Conservation (phyloP, 1,140 invertebrate species). For the Daktulosphaira vitifoliae region DNA sequence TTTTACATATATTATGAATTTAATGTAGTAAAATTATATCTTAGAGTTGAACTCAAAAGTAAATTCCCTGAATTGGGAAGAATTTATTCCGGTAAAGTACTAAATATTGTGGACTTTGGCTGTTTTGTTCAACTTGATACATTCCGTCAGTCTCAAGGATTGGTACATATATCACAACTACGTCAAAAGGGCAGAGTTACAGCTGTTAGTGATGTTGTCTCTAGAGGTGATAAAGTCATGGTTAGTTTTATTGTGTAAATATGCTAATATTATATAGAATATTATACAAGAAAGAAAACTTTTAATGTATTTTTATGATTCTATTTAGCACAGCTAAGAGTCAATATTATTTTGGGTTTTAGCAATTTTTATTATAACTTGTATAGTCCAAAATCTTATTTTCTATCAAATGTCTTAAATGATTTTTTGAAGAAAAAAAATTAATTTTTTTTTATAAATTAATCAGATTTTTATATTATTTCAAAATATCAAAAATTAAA, state of each 20-base stretch:
- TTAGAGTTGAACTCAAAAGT: conserved; percentile 25
- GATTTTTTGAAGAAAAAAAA: no score
- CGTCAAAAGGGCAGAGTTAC: conserved; percentile 86
- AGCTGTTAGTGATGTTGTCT: conserved; percentile 88
- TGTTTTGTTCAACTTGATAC: conserved; percentile 96
- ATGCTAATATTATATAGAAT: background rate
- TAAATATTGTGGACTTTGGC: conserved; percentile 92
- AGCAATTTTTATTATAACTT: no score
- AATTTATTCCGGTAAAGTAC: conserved; percentile 91
- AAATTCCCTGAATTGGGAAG: conserved; percentile 48
- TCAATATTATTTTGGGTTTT: no score
- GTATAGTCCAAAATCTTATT: no score
- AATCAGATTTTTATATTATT: no score
- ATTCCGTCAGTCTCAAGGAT: conserved; percentile 76
- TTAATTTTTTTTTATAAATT: no score
- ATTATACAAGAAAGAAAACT: no score
- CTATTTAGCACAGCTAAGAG: no score
- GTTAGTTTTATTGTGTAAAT: conserved; percentile 46
- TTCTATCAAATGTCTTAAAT: no score
- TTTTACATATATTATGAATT: background rate
- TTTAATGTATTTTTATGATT: no score
- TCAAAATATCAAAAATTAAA: no score
- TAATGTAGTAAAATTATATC: conserved; percentile 2
- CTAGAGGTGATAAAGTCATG: conserved; percentile 83
- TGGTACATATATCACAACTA: conserved; percentile 96